Base-by-base conservation (phyloP, 2,113 vertebrate genomes). In the Macrotis lagotis region DNA sequence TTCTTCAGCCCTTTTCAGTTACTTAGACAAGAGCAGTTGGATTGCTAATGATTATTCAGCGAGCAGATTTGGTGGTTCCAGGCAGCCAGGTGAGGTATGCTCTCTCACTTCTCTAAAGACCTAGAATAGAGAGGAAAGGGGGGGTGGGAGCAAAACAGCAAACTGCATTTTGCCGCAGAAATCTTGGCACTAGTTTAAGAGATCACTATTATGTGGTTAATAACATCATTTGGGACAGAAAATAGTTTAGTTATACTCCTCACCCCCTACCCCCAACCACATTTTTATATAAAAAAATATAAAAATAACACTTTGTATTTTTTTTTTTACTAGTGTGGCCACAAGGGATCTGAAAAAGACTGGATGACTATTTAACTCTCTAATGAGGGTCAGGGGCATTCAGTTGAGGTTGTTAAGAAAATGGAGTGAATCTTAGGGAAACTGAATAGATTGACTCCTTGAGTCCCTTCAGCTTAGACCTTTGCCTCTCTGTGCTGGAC, bases 11-110 rank as follows among this genome's bases (percentile, higher is more conserved):
- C 14, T 95, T 28, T 94, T 90, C 91, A 91, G 88, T 93, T 49
- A 8, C 51, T 83, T 93, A 48, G 52, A 83, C 94, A 11, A 12
- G 94, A 95, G 96, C 94, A 94, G 90, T 95, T 28, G 48, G 24
- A 44, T 96, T 90, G 89, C 55, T 48, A 96, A 95, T 91, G 91
- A 88, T 53, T 92, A 95, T 95, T 97, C 97, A 97, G 50, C 12
- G 52, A 44, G 47, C 90, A 91, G 96, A 94, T 92, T 95, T 93
- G 94, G 53, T 91, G 51, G 96, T 95, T 97, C 92, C 90, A 97
- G 94, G 95, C 88, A 90, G 95, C 52, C 47, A n/a, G 94, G 8
- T 96, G 91, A 95, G 91, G 91, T 90, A 90, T 50, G 55, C 93
- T 96, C 31, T 91, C 37, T 37, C 50, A 93, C 50, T 93, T 95